phyloP scores from a whole-genome alignment of 2,797 vertebrate genomes.

The Eremophila alpestris region DNA sequence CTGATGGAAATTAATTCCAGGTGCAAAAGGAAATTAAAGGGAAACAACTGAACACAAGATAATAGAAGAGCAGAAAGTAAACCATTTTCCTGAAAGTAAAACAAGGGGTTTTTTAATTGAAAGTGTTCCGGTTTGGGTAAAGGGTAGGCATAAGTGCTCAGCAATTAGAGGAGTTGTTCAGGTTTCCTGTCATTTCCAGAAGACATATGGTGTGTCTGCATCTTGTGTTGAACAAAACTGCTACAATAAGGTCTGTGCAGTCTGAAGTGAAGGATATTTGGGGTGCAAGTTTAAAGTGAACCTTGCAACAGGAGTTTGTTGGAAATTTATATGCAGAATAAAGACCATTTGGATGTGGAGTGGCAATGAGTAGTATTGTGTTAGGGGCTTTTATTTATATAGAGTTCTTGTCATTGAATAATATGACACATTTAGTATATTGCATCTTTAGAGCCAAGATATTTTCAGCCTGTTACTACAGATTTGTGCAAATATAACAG shows the following conservation, averaged over 20 bases:
- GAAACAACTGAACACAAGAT: slow-evolving; percentile 8
- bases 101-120: slow-evolving; percentile 1
- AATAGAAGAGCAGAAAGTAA: slow-evolving; percentile 30
- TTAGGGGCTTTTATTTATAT: neutral
- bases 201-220: neutral
- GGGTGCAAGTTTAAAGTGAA: neutral
- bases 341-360: neutral
- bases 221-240: neutral
- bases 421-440: neutral
- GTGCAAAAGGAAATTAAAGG: slow-evolving; percentile 42
- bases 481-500: neutral
- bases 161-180: neutral
- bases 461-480: neutral
- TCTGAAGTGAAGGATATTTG: neutral
- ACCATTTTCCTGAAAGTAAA: slow-evolving; percentile 23
- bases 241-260: neutral
- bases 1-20: slow-evolving; percentile 55
- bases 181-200: neutral
- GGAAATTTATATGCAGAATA: neutral
- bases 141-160: neutral
- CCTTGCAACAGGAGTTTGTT: neutral
- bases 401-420: neutral
- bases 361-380: neutral
- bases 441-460: neutral
- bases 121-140: neutral